A percentile compares a stretch with the other conserved stretches of the same genome.
phyloP scores from a whole-genome alignment of 2,797 vertebrate genomes.

The Heliangelus exortis region DNA sequence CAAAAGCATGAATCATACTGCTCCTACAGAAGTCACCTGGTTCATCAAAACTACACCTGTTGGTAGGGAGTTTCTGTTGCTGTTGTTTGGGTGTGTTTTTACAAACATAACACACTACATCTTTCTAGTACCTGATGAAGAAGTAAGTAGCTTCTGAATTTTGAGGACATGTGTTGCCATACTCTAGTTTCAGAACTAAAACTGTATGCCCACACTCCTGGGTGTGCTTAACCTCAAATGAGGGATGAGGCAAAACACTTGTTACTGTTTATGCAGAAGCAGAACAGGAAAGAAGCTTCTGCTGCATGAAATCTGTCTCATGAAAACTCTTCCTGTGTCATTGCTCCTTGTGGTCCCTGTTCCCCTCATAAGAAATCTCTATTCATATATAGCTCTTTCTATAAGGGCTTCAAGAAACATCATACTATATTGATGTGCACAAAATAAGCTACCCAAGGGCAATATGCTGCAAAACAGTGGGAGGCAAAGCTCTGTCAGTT shows the following conservation, averaged over 20 bases:
- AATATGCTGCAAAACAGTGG: not conserved
- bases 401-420: not conserved
- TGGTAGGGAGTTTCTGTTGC: too few relatives aligned
- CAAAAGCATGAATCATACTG: not conserved
- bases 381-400: not conserved
- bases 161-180: not conserved
- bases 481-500: not conserved
- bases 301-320: not conserved
- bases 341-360: not conserved
- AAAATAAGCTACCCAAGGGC: not conserved
- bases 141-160: not conserved
- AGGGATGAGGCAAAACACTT: not conserved
- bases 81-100: too few relatives aligned
- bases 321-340: not conserved
- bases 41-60: not conserved
- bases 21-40: not conserved
- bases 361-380: not conserved
- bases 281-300: not conserved
- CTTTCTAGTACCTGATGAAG: not conserved
- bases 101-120: not conserved
- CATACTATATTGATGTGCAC: not conserved
- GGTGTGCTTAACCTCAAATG: not conserved
- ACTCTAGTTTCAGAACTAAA: not conserved
- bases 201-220: not conserved
- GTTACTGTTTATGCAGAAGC: not conserved